Evolutionary conservation across 2,888 invertebrate genomes (phyloP).

Genomic region (Eubasilissa splendida): DNA sequence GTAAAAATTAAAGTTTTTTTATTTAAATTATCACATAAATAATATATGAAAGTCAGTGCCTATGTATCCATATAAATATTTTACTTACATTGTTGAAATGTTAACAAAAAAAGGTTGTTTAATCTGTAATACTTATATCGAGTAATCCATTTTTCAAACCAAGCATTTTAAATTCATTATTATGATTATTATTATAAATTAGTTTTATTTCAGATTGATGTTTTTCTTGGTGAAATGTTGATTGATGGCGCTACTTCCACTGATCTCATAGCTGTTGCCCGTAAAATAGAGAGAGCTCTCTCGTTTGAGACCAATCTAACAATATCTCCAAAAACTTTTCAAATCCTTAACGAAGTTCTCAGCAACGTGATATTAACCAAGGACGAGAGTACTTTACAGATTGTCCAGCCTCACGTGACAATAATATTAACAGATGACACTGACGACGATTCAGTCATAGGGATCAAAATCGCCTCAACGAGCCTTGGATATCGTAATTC

Average conservation of each 20-base stretch:
- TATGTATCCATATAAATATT: too few species aligned
- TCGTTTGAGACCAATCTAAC: constrained; percentile 63
- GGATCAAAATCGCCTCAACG: constrained; percentile 40
- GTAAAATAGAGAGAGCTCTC: constrained; percentile 66
- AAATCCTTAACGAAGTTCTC: constrained; percentile 45
- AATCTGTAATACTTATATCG: too few species aligned
- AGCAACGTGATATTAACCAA: constrained; percentile 37
- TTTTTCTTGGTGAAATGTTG: neutral
- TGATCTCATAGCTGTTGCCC: constrained; percentile 59
- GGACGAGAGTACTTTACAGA: constrained; percentile 29
- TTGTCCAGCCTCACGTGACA: constrained; percentile 50
- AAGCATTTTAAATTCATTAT: neutral
- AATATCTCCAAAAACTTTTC: constrained; percentile 46
- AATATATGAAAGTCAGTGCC: too few species aligned
- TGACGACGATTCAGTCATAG: constrained; percentile 25
- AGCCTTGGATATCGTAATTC: constrained; percentile 14
- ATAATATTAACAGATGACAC: constrained; percentile 45
- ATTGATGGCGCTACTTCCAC: constrained; percentile 62
- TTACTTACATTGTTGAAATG: too few species aligned
- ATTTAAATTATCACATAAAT: too few species aligned
- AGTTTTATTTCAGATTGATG: neutral
- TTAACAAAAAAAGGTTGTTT: too few species aligned
- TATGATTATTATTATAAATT: neutral
- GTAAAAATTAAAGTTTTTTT: too few species aligned
- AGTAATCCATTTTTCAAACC: too few species aligned